Evolutionary conservation across 2,113 vertebrate genomes (phyloP).

Genomic region (Psittacus erithacus): DNA sequence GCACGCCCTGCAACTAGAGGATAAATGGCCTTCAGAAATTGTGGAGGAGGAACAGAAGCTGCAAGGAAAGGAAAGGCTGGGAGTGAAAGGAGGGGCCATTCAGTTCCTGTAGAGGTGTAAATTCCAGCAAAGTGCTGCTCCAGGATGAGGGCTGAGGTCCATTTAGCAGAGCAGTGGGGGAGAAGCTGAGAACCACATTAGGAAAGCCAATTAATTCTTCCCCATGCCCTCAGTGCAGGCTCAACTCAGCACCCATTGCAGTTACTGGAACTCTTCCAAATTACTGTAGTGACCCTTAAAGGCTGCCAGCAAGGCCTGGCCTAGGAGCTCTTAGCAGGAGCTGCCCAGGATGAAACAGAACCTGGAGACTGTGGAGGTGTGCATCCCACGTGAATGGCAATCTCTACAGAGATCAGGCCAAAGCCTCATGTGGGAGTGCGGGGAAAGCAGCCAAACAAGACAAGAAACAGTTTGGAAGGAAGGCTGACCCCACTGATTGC

Average conservation of each 20-base stretch:
- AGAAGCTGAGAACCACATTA: conserved; percentile 27
- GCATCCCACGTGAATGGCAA: not conserved
- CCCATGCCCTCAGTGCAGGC: not conserved
- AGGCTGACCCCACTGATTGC: not conserved
- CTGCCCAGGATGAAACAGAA: not conserved
- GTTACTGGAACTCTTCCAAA: not conserved
- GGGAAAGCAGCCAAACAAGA: not conserved
- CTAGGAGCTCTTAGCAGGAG: not conserved
- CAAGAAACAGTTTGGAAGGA: not conserved
- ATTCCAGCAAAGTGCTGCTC: conserved; percentile 7
- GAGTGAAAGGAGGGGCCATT: not conserved
- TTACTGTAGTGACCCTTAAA: not conserved
- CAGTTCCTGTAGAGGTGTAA: not conserved
- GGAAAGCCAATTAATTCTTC: not conserved
- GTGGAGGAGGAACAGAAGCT: conserved; percentile 8
- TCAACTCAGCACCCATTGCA: not conserved
- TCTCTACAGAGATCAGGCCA: not conserved
- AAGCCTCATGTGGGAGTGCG: not conserved
- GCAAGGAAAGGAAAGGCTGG: not conserved
- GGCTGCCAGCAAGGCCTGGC: not conserved
- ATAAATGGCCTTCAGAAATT: conserved; percentile 10
- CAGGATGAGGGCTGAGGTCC: conserved; percentile 22
- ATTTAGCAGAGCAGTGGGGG: conserved; percentile 44
- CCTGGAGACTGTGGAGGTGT: not conserved
- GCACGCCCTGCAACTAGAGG: not conserved